Evolutionary conservation across 2,797 vertebrate genomes (phyloP), one percentile per base, ranked within the genome.

Genomic region (Brotogeris chrysoptera): DNA sequence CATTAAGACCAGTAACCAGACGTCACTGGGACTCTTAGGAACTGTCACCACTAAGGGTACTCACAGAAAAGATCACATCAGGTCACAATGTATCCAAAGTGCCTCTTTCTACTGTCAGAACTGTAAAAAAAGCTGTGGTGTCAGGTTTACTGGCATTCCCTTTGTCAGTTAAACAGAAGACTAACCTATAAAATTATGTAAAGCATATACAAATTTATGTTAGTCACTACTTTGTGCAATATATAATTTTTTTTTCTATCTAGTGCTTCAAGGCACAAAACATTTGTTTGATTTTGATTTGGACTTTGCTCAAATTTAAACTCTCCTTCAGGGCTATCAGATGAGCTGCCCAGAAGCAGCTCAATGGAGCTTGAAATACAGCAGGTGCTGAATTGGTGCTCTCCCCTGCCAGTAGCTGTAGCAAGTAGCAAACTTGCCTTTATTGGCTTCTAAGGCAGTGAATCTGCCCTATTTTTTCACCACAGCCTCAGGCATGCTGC

Each of bases 381-480:
- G 79, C 85, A 91, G 86, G 84, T 92, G 72, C 89, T 91, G 84
- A 92, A 80, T 49, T 84, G 74, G 87, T 74, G 84, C 38, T 52
- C 63, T 89, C 76, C 69, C 72, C 78, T 71, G 69, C 59, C 82
- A 55, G 65, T 27, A 69, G 80, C 82, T 64, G 65, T 18, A 77
- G 39, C 53, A 8, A 34, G 76, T 34, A 46, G 59, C 72, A 63
- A 86, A 88, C 69, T 79, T 30, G 41, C 70, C 60, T 81, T 88
- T 88, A 70, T 59, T 81, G 91, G 36, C 39, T 93, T 74, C 77
- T 38, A 32, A 55, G 82, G 79, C 69, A 79, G 32, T 28, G 46
- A 90, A 90, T 81, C 73, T 80, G 53, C 69, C 69, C 84, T 43
- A 44, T 28, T 68, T 88, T 80, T 81, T 57, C 70, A 66, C 47